Evolutionary conservation across 92 coral and sea anemone species (phyloP), one percentile per base, ranked within the genome.

Genomic region (Zoanthus sansibaricus): DNA sequence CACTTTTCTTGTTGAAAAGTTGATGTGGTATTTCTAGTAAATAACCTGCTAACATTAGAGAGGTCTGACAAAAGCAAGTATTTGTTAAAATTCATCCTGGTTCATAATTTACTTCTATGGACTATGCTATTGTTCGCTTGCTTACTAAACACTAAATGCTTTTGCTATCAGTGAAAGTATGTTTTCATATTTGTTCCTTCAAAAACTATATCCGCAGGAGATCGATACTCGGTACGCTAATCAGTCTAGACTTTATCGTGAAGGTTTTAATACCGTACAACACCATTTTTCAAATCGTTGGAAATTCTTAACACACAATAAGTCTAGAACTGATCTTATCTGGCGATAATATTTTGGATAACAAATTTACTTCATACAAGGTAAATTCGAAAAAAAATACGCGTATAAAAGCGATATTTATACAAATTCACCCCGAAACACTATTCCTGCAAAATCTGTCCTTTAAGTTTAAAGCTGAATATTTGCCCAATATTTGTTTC

Each of bases 31-130:
- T 72, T 72, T 42, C 9, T 72, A 6, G 9, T 20, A 42, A 49
- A 48, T 75, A n/a, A 51, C 59, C 61, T 48, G 79, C 44, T 48
- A 61, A 20, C 64, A 75, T 75, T 75, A 49, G 62, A 4, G 45
- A 47, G 37, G 32, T 17, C 52, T 17, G 14, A 48, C 20, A 10
- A 15, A 30, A 37, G 42, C 56, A 17, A 59, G 14, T 9, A 14
- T 74, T 47, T 17, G 18, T 47, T 75, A 25, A 75, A 75, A 75
- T 75, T 75, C 79, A 51, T 52, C 44, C 79, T 20, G 14, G 66
- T 76, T 48, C 80, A 51, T 49, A 62, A 51, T 32, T 52, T 30
- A 54, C 47, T 20, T 9, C 17, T 30, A 25, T 76, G 42, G 42
- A 37, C 25, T 49, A 11, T 49, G 9, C 67, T 18, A 31, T 76